These are phyloP conservation scores for Bos taurus DNA, from an alignment of 2,113 vertebrate genomes.

Conservation along the genomic window ARS-UCD2.0 NC_037329.1:51296001-51296500, in stretches of 20 bases:
- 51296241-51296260: background rate
- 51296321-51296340: background rate
- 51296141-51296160: background rate
- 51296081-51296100: background rate
- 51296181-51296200: background rate
- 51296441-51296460: background rate
- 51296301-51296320: background rate
- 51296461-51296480: background rate
- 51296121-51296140: background rate
- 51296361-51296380: background rate
- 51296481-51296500: background rate
- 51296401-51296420: background rate
- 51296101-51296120: background rate
- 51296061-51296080: background rate
- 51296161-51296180: background rate
- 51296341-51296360: background rate
- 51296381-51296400: background rate
- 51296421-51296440: background rate
- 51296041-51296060: background rate
- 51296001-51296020: background rate
- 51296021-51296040: background rate
- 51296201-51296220: background rate
- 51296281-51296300: background rate
- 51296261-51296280: background rate
- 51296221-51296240: background rate